Evolutionary conservation across 2,888 invertebrate species (phyloP).

Genomic region (Urechis unicinctus): DNA sequence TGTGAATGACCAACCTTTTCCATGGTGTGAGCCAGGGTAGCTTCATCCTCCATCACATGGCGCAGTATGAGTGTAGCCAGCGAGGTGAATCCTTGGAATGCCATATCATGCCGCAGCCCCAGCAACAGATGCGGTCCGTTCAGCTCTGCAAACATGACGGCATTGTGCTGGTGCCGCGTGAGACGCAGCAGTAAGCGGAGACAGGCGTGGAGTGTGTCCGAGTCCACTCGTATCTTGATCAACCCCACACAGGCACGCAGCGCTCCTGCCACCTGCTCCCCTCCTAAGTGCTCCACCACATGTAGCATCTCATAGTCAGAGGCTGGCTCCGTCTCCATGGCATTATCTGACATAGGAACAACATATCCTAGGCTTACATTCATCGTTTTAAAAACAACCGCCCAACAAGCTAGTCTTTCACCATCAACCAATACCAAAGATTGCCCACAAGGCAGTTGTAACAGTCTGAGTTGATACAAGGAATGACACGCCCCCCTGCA

Average conservation of each 20-base stretch:
- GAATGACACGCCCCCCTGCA: too few species aligned
- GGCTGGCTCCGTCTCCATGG: too few species aligned
- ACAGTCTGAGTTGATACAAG: too few species aligned
- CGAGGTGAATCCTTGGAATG: slow-evolving; percentile 69
- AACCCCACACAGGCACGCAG: slow-evolving; percentile 55
- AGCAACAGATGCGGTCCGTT: slow-evolving; percentile 71
- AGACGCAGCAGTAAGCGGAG: slow-evolving; percentile 69
- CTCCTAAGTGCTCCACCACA: too few species aligned
- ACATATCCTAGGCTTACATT: too few species aligned
- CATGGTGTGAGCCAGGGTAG: slow-evolving; percentile 67
- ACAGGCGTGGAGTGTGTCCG: slow-evolving; percentile 67
- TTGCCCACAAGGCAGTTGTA: too few species aligned
- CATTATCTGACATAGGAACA: too few species aligned
- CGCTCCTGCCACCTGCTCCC: not conserved
- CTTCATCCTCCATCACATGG: slow-evolving; percentile 71
- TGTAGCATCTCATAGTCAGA: too few species aligned
- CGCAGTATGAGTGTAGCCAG: slow-evolving; percentile 70
- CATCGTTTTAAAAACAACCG: too few species aligned
- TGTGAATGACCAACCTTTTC: slow-evolving; percentile 59
- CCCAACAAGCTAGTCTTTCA: too few species aligned
- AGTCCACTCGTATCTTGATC: slow-evolving; percentile 65
- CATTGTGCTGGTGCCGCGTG: slow-evolving; percentile 67
- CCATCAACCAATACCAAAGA: too few species aligned
- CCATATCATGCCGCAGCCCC: slow-evolving; percentile 64
- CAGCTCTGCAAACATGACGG: slow-evolving; percentile 65